These are phyloP conservation scores for Forpus xanthops DNA, from an alignment of 2,797 vertebrate genomes.

Conservation along the genomic window DNA sequence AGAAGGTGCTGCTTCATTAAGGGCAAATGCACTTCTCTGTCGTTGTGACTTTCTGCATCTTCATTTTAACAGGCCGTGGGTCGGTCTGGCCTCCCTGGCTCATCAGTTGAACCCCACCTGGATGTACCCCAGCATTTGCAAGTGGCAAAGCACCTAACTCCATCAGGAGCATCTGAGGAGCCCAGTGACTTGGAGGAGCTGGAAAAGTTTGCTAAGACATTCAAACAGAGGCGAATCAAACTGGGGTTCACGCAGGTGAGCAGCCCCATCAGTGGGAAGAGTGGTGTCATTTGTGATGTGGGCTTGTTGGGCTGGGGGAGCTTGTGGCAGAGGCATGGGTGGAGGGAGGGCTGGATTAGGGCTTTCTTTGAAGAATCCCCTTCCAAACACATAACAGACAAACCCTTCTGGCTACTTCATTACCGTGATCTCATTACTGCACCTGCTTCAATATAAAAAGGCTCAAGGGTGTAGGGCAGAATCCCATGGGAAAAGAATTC, in stretches of 20 bases:
- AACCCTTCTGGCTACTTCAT: not conserved
- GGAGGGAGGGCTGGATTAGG: not conserved
- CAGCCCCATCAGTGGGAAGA: accelerated
- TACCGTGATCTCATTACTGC: not conserved
- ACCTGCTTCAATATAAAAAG: not conserved
- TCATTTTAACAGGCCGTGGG: slow-evolving; percentile 80
- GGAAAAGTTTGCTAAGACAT: slow-evolving; percentile 97
- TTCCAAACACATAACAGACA: not conserved
- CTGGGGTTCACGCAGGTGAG: slow-evolving; percentile 95
- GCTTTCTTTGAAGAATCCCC: not conserved
- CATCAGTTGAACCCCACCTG: slow-evolving; percentile 89
- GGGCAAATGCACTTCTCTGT: accelerated
- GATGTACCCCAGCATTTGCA: slow-evolving; percentile 89
- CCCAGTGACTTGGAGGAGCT: slow-evolving; percentile 95
- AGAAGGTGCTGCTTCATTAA: not conserved
- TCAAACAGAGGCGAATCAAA: slow-evolving; percentile 97
- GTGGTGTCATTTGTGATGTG: not conserved
- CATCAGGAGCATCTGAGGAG: slow-evolving; percentile 84
- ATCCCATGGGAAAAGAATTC: not conserved
- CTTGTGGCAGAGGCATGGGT: not conserved
- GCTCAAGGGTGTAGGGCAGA: not conserved
- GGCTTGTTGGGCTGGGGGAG: not conserved
- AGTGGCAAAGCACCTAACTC: slow-evolving; percentile 86
- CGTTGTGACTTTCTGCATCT: not conserved
- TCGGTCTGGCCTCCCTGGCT: slow-evolving; percentile 85